Percentiles rank a stretch among this genome's conserved stretches.
These are phyloP conservation scores for Synergus laeviventris DNA, from an alignment of 2,888 invertebrate genomes.

Conservation along the genomic window DNA sequence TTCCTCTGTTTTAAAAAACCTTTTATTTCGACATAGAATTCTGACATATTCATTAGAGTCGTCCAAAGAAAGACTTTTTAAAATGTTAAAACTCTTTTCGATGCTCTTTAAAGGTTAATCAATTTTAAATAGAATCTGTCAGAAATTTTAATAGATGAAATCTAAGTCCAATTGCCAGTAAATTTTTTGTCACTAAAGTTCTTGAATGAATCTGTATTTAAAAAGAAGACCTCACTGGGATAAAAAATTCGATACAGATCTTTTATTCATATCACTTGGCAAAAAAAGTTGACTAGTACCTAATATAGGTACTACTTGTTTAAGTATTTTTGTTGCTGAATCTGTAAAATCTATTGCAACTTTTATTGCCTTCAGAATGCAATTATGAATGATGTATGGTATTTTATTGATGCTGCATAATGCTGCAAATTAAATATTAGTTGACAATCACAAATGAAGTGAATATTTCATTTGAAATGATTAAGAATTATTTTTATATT, in stretches of 20 bases:
- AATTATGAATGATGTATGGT: not conserved
- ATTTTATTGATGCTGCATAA: not conserved
- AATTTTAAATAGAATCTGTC: too few relatives aligned
- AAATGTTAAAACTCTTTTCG: too few relatives aligned
- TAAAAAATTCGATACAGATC: too few relatives aligned
- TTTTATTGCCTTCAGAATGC: not conserved
- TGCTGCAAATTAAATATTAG: not conserved
- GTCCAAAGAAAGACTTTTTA: not conserved
- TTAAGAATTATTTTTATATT: conserved; percentile 8
- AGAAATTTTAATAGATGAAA: not conserved
- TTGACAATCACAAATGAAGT: not conserved
- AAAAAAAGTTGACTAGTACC: not conserved
- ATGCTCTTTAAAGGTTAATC: too few relatives aligned
- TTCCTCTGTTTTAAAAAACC: not conserved
- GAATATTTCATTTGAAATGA: not conserved
- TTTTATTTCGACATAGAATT: conserved; percentile 1
- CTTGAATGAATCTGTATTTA: not conserved
- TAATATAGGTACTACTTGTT: not conserved
- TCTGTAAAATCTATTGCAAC: not conserved
- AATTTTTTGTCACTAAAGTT: not conserved
- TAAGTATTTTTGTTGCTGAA: not conserved
- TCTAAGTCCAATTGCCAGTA: not conserved
- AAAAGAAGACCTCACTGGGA: not conserved
- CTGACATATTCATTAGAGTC: not conserved
- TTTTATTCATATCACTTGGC: too few relatives aligned